These are phyloP conservation scores for Gambelia wislizenii DNA, from an alignment of 2,797 vertebrate genomes.

Conservation along the genomic window DNA sequence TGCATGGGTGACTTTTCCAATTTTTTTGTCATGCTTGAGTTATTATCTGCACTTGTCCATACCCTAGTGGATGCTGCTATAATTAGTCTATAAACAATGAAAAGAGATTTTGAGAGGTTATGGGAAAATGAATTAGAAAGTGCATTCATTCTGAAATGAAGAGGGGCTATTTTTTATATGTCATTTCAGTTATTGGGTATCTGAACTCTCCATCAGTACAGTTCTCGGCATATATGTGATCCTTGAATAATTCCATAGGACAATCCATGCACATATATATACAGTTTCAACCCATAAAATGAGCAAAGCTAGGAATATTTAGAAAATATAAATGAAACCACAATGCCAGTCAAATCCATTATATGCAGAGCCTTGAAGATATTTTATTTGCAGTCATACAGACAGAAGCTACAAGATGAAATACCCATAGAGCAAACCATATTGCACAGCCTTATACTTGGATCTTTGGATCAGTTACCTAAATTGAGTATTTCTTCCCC, in stretches of 20 bases:
- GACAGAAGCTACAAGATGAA: neutral
- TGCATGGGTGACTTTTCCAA: constrained; percentile 45
- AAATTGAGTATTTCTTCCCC: neutral
- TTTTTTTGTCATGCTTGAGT: constrained; percentile 51
- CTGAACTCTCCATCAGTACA: neutral
- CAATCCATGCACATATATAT: neutral
- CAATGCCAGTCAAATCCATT: neutral
- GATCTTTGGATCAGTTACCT: neutral
- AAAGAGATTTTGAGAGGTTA: neutral
- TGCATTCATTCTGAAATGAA: neutral
- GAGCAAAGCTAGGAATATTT: neutral
- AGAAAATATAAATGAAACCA: neutral
- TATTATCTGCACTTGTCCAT: constrained; percentile 53
- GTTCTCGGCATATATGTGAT: neutral
- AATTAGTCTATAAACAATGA: constrained; percentile 49
- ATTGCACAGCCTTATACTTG: neutral
- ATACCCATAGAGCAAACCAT: neutral
- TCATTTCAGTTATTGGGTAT: neutral
- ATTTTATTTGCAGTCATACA: neutral
- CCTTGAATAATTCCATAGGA: neutral
- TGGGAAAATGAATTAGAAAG: constrained; percentile 3
- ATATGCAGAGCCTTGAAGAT: neutral
- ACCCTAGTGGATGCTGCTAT: neutral
- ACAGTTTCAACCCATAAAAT: neutral
- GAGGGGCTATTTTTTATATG: neutral